These are phyloP conservation scores for Drosophila pallidifrons DNA, from an alignment of 1,140 invertebrate genomes.

Conservation along the genomic window DNA sequence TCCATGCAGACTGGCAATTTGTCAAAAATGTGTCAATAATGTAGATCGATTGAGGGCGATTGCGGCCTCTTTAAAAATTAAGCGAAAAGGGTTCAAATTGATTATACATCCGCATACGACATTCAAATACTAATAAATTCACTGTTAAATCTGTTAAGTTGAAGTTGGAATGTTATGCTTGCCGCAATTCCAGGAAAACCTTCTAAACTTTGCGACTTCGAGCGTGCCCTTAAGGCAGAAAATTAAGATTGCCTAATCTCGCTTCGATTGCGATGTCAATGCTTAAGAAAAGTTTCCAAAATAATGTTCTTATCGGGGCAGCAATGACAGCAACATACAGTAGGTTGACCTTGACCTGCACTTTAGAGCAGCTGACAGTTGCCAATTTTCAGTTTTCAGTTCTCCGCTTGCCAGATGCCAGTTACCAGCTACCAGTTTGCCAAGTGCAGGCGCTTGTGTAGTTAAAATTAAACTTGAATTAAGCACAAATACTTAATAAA, in stretches of 20 bases:
- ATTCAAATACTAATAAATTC: constrained; percentile 16
- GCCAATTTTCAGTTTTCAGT: constrained; percentile 8
- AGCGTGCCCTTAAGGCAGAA: neutral
- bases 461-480: constrained; percentile 70
- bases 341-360: constrained; percentile 14
- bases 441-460: constrained; percentile 13
- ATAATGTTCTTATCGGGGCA: neutral
- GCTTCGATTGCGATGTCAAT: neutral
- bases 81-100: constrained; percentile 62
- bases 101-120: constrained; percentile 29
- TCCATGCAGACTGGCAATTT: constrained; percentile 68
- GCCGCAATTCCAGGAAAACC: neutral
- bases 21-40: constrained; percentile 83
- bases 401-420: neutral
- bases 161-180: neutral
- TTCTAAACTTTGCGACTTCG: neutral
- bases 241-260: neutral
- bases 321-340: neutral
- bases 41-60: constrained; percentile 69
- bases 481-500: constrained; percentile 74
- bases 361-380: constrained; percentile 12
- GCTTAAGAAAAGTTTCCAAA: neutral
- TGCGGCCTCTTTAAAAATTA: constrained; percentile 54
- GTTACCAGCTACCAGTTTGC: constrained; percentile 12
- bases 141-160: constrained; percentile 12